Evolutionary conservation across 1,140 invertebrate species (phyloP), one percentile per base, ranked within the genome.

Genomic region (Melipona quadrifasciata): DNA sequence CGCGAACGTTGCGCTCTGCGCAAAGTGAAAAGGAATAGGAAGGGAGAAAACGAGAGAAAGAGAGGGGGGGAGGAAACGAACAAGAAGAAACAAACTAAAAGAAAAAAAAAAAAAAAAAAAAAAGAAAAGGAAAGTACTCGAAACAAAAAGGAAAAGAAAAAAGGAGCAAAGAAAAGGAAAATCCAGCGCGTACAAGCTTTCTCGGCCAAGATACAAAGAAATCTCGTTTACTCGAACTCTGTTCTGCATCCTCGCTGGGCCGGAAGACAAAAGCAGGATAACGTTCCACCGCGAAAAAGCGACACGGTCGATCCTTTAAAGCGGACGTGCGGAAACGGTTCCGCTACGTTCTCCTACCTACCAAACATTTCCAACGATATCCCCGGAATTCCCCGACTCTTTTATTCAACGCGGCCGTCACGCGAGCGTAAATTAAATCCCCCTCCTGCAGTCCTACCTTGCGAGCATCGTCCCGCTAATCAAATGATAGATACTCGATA

Each of bases 241-340:
- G 75, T 16, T n/a, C 34, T 68, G 57, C 77, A 79, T 68, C 64
- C 64, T 79, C 77, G 75, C 65, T 6, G 47, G 31, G 1, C 34
- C 64, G 53, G 16, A 77, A 67, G 80, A 82, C 73, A 77, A 67
- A 79, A 57, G 74, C 81, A 31, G 73, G 64, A 57, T 57, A 77
- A 70, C 64, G 76, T 72, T 61, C 24, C 21, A 19, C 8, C 24
- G 68, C 76, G 76, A 64, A 79, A 78, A 27, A 58, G 31, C 76
- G 47, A 27, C 81, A 57, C 65, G 87, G 87, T 89, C 88, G 72
- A 89, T 89, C 68, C 87, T 86, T 89, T 89, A 89, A 89, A 89
- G 87, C 80, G 64, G 65, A 89, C 87, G 68, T 81, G 81, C 64
- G 77, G 80, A 82, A 89, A 57, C 79, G 75, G n/a, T 78, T 39